These are phyloP conservation scores for Coluber constrictor DNA, from an alignment of 2,797 vertebrate species.

Conservation along the genomic window DNA sequence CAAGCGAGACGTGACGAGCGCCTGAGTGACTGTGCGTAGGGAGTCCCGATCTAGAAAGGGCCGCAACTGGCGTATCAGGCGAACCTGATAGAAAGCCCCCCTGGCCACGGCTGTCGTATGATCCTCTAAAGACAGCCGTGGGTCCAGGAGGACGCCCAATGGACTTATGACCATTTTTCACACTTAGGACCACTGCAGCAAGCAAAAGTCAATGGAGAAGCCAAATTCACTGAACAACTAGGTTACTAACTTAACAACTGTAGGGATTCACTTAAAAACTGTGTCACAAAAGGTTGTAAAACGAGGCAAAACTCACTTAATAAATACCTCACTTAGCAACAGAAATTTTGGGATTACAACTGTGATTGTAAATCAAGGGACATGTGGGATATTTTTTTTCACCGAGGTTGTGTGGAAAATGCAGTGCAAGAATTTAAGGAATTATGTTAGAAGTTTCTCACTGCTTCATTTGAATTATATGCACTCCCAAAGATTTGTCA, in stretches of 20 bases:
- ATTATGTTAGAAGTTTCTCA: not conserved
- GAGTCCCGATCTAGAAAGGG: too few species aligned
- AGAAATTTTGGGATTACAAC: not conserved
- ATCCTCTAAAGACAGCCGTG: too few species aligned
- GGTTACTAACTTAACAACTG: not conserved
- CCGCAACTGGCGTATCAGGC: too few species aligned
- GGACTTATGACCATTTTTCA: too few species aligned
- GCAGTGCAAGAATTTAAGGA: not conserved
- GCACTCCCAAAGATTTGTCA: not conserved
- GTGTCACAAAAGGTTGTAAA: not conserved
- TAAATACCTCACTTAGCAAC: not conserved
- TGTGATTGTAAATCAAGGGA: not conserved
- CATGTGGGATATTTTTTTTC: not conserved
- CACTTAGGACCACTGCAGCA: not conserved
- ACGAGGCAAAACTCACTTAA: not conserved
- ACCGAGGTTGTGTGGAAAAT: accelerated
- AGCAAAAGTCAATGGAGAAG: not conserved
- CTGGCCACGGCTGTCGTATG: too few species aligned
- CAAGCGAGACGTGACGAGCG: too few species aligned
- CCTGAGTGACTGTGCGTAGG: too few species aligned
- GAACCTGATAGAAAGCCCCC: too few species aligned
- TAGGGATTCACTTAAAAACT: not conserved
- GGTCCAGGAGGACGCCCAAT: too few species aligned
- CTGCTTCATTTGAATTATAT: not conserved
- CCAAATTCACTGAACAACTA: not conserved